Conservation (phyloP, 1,140 invertebrate genomes). For the Heliconius eleuchia region DNA sequence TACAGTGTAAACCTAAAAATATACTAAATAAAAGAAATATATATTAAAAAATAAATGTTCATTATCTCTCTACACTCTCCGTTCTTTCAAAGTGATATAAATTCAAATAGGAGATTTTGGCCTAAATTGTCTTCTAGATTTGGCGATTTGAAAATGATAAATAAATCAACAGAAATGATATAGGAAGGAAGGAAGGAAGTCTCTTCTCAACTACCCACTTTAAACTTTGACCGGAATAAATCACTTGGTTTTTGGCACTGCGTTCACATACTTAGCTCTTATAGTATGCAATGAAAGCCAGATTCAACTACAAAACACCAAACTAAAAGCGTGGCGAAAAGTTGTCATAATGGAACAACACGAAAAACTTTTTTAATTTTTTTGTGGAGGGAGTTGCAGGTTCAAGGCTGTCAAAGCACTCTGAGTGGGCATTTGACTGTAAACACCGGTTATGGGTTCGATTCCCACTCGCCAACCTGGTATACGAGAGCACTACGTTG, state of each 20-base stretch:
- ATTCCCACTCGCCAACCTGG: too few relatives aligned
- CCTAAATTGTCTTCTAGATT: too few relatives aligned
- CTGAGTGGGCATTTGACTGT: too few relatives aligned
- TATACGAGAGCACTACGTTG: too few relatives aligned
- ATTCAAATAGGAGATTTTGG: too few relatives aligned
- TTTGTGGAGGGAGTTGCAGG: too few relatives aligned
- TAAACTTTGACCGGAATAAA: constrained; percentile 33
- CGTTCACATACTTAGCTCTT: constrained; percentile 24
- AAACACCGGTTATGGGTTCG: too few relatives aligned
- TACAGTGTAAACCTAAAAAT: too few relatives aligned
- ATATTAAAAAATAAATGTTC: neutral
- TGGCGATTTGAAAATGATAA: neutral
- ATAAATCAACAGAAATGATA: neutral
- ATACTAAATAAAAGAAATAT: neutral
- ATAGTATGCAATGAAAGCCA: constrained; percentile 10
- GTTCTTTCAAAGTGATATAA: too few relatives aligned
- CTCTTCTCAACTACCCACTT: constrained; percentile 19
- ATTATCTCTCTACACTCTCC: too few relatives aligned
- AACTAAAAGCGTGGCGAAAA: neutral
- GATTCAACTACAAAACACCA: constrained; percentile 18
- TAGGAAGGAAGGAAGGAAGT: neutral
- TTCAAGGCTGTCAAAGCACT: too few relatives aligned
- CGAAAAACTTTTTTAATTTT: neutral
- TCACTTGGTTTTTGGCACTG: constrained; percentile 31
- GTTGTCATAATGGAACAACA: neutral